phyloP scores from a whole-genome alignment of 2,797 vertebrate species.

The Ptychobarbus kaznakovi region DNA sequence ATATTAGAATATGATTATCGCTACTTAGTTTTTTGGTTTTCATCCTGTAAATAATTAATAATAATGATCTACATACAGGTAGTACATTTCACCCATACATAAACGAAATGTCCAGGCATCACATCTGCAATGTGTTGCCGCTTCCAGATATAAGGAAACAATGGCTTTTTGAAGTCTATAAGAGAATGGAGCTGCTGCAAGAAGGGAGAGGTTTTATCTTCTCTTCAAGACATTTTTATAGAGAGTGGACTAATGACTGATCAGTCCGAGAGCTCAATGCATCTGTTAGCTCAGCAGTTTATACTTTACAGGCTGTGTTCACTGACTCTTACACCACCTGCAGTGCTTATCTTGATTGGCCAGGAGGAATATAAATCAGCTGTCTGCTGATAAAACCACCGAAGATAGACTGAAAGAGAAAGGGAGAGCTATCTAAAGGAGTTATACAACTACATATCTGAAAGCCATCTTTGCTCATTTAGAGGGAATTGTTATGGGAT shows the following conservation, averaged over 20 bases:
- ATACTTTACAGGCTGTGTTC: conserved; percentile 57
- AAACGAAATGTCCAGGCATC: not conserved
- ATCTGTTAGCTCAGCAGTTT: conserved; percentile 49
- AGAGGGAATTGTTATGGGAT: conserved; percentile 40
- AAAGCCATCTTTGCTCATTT: conserved; percentile 53
- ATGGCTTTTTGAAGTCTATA: not conserved
- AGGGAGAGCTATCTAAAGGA: conserved; percentile 42
- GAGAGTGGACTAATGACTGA: conserved; percentile 31
- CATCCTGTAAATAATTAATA: not conserved
- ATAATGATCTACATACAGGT: not conserved
- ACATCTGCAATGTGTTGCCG: not conserved
- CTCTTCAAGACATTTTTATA: conserved; percentile 21
- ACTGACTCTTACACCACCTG: conserved; percentile 48
- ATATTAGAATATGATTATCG: conserved; percentile 27
- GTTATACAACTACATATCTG: conserved; percentile 47
- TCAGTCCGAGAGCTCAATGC: conserved; percentile 13
- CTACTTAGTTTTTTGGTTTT: conserved; percentile 1
- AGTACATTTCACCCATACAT: not conserved
- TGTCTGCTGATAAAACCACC: conserved; percentile 33
- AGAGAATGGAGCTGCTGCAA: conserved; percentile 15
- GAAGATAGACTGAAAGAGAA: conserved; percentile 37
- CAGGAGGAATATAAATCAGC: conserved; percentile 45
- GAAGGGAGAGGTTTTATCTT: conserved; percentile 24
- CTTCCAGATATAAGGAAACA: conserved; percentile 3
- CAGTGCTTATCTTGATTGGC: conserved; percentile 49